Evolutionary conservation across 2,113 vertebrate genomes (phyloP).

Genomic region (Grallaria varia): DNA sequence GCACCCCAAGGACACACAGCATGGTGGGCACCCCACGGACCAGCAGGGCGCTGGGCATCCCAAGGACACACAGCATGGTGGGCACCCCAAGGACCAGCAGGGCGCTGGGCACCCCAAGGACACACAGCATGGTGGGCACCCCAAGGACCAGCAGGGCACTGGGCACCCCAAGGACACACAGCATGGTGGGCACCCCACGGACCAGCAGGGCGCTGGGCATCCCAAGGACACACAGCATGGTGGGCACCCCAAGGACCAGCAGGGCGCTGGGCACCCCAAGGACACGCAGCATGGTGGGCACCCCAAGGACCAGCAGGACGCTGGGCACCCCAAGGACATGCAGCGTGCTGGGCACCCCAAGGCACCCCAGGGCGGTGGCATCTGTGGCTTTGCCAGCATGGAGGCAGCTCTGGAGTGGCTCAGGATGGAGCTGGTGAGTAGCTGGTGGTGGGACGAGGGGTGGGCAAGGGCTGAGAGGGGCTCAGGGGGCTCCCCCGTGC

Average conservation of each 20-base stretch:
- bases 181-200: no score
- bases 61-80: accelerated
- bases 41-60: not conserved
- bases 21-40: no score
- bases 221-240: accelerated
- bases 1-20: accelerated
- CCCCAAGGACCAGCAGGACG: no score
- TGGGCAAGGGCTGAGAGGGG: not conserved
- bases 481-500: accelerated
- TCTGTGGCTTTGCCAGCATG: conserved; percentile 86
- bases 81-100: no score
- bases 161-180: not conserved
- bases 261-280: not conserved
- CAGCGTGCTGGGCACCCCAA: no score
- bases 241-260: no score
- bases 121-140: no score
- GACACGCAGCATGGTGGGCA: no score
- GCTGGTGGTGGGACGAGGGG: accelerated
- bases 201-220: not conserved
- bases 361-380: not conserved
- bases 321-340: not conserved
- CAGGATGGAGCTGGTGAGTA: conserved; percentile 88
- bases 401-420: conserved; percentile 88
- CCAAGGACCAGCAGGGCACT: no score
- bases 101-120: not conserved